These are phyloP conservation scores for Blennius ocellaris DNA, from an alignment of 2,113 vertebrate species.

Conservation along the genomic window DNA sequence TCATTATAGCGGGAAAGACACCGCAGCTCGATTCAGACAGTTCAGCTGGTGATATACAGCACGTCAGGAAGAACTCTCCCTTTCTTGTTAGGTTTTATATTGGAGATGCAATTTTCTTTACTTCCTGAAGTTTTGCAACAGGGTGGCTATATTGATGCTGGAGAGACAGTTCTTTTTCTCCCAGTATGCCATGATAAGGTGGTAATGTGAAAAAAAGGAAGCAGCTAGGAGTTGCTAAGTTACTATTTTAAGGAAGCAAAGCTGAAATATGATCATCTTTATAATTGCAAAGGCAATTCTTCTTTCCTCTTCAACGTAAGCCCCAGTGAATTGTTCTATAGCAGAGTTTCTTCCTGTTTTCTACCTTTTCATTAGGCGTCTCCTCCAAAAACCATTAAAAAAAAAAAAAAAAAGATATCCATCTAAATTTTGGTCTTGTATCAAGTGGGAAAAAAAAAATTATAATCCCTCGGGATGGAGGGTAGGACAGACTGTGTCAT, in stretches of 20 bases:
- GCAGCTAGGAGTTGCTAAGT: slow-evolving; percentile 1
- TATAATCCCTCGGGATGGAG: not conserved
- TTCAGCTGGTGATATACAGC: slow-evolving; percentile 35
- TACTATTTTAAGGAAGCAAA: slow-evolving; percentile 8
- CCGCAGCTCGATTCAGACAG: slow-evolving; percentile 34
- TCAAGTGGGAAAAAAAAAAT: slow-evolving; percentile 8
- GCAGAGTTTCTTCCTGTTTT: not conserved
- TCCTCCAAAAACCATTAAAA: no score
- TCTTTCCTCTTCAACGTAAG: slow-evolving; percentile 13
- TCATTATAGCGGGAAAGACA: slow-evolving; percentile 33
- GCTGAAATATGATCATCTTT: not conserved
- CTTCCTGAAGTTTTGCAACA: slow-evolving; percentile 13
- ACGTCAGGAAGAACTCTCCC: slow-evolving; percentile 9
- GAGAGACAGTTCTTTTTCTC: not conserved
- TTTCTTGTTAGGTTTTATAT: slow-evolving; percentile 33
- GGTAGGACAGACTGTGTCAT: slow-evolving; percentile 35
- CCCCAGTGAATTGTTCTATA: slow-evolving; percentile 20
- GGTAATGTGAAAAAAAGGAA: slow-evolving; percentile 23
- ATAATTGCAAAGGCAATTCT: slow-evolving; percentile 19
- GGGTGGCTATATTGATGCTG: slow-evolving; percentile 15
- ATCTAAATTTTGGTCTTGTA: slow-evolving; percentile 36
- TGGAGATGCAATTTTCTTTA: slow-evolving; percentile 37
- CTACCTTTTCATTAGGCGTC: slow-evolving; percentile 8
- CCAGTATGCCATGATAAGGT: slow-evolving; percentile 13
- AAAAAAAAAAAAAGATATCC: not conserved